Evolutionary conservation across 2,888 invertebrate species (phyloP).

Genomic region (Orchesellides sinensis): DNA sequence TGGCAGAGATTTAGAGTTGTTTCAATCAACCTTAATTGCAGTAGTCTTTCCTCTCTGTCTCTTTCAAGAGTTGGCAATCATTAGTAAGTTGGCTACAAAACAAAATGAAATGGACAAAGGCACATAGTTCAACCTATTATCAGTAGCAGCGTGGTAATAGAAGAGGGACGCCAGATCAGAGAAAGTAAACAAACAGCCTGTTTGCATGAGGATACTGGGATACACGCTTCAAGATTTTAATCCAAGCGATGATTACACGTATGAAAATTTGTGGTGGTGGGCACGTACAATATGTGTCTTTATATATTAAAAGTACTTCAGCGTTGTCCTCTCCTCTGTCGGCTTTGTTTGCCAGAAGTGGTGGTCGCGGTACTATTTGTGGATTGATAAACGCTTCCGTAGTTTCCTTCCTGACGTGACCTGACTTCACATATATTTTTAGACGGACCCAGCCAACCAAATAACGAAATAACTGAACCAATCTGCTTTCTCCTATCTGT

Average conservation of each 20-base stretch:
- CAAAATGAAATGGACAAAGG: too few relatives aligned
- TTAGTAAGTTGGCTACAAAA: background rate
- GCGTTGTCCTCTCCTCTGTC: background rate
- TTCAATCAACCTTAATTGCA: slow-evolving; percentile 24
- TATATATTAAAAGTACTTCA: background rate
- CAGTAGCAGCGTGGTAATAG: too few relatives aligned
- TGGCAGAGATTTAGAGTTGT: background rate
- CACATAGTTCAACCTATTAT: too few relatives aligned
- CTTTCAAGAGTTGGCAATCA: background rate
- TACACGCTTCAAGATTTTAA: too few relatives aligned
- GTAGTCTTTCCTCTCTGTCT: background rate
- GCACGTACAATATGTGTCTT: background rate
- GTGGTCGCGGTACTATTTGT: slow-evolving; percentile 67
- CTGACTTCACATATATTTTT: slow-evolving; percentile 69
- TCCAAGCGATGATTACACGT: too few relatives aligned
- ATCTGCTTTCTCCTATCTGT: slow-evolving; percentile 13
- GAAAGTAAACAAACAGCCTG: background rate
- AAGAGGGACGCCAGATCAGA: background rate
- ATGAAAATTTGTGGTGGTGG: slow-evolving; percentile 5
- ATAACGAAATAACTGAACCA: slow-evolving; percentile 14
- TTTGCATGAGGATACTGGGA: background rate
- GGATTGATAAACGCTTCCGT: slow-evolving; percentile 70
- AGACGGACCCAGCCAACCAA: slow-evolving; percentile 36
- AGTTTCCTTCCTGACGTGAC: slow-evolving; percentile 70
- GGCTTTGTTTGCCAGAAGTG: slow-evolving; percentile 68